These are phyloP conservation scores for Spodoptera frugiperda DNA, from an alignment of 1,140 invertebrate species.

Conservation along the genomic window DNA sequence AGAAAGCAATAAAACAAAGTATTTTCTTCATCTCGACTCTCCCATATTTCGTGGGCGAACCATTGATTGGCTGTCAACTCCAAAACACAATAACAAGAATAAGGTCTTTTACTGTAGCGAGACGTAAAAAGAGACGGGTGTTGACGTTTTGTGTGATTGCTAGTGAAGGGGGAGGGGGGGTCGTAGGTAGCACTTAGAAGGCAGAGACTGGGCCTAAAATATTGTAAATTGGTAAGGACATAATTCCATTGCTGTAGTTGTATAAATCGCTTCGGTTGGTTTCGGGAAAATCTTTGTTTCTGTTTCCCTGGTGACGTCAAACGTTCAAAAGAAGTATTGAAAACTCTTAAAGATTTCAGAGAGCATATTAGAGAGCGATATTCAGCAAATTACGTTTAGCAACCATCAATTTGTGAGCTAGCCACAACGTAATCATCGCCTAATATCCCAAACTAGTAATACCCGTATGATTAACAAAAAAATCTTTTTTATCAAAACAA, in stretches of 20 bases:
- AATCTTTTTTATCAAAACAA: no score
- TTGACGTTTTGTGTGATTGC: constrained; percentile 33
- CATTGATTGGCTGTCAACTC: constrained; percentile 52
- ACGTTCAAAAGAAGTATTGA: no score
- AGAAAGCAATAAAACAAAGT: constrained; percentile 42
- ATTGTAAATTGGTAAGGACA: not conserved
- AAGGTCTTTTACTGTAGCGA: constrained; percentile 44
- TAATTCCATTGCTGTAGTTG: not conserved
- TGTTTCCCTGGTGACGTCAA: no score
- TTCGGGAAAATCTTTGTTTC: not conserved
- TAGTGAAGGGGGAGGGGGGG: not conserved
- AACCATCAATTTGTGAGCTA: no score
- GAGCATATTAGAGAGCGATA: no score
- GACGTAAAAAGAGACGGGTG: constrained; percentile 40
- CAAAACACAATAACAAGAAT: constrained; percentile 49
- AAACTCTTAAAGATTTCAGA: no score
- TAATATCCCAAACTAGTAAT: no score
- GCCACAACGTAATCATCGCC: no score
- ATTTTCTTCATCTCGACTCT: constrained; percentile 44
- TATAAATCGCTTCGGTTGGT: not conserved
- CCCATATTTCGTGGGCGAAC: constrained; percentile 40
- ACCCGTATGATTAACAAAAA: no score
- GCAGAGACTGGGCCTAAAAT: not conserved
- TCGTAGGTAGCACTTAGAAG: not conserved
- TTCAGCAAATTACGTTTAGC: no score